Conservation (phyloP, 2,888 invertebrate genomes). For the Corbicula japonica region DNA sequence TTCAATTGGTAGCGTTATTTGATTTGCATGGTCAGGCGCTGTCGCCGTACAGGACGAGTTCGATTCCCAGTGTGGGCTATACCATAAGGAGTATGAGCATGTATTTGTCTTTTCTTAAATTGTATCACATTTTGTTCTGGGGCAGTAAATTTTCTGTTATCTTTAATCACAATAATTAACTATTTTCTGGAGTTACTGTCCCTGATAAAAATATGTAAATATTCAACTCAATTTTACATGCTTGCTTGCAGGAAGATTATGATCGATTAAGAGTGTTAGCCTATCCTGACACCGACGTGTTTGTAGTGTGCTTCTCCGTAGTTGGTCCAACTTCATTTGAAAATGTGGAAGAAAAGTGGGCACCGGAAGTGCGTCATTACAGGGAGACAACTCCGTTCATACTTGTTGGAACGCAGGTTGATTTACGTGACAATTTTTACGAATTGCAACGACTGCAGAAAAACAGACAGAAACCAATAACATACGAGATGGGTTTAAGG, state of each 20-base stretch:
- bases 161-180: too few species aligned
- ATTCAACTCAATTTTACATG: too few species aligned
- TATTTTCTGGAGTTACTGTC: too few species aligned
- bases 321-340: slow-evolving; percentile 77
- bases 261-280: slow-evolving; percentile 81
- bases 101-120: too few species aligned
- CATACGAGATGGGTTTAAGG: slow-evolving; percentile 66
- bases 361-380: slow-evolving; percentile 80
- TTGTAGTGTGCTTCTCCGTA: slow-evolving; percentile 81
- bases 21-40: too few species aligned
- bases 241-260: slow-evolving; percentile 78
- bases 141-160: too few species aligned
- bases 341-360: slow-evolving; percentile 80
- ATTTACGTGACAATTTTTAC: slow-evolving; percentile 73
- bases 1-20: too few species aligned
- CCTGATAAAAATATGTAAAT: too few species aligned
- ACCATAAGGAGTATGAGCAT: too few species aligned
- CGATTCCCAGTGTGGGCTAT: too few species aligned
- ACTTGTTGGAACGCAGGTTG: slow-evolving; percentile 81
- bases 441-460: slow-evolving; percentile 65
- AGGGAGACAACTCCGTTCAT: slow-evolving; percentile 79
- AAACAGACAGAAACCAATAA: slow-evolving; percentile 64
- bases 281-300: slow-evolving; percentile 82
- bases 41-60: too few species aligned
- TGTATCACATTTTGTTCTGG: too few species aligned